A percentile compares a stretch with the other conserved stretches of the same genome.
Conservation (phyloP, 2,113 vertebrate species). For the Columba janthina region DNA sequence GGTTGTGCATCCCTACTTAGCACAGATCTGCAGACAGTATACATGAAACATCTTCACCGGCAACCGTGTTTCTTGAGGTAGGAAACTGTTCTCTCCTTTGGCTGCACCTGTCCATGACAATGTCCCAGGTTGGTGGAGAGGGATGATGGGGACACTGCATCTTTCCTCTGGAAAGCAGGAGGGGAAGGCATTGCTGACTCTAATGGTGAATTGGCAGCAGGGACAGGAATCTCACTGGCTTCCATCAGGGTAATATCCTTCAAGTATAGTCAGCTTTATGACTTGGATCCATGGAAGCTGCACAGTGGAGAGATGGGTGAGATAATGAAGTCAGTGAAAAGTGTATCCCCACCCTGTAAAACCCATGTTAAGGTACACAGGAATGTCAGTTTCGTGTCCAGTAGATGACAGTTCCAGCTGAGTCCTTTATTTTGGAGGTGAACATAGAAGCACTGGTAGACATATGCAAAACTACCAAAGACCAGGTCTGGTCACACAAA, state of each 20-base stretch:
- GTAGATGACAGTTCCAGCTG: neutral
- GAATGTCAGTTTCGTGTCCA: neutral
- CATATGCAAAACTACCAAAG: neutral
- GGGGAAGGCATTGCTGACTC: neutral
- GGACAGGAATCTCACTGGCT: neutral
- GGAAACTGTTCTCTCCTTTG: neutral
- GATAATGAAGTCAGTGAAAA: neutral
- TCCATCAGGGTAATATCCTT: neutral
- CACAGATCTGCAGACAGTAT: neutral
- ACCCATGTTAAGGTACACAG: neutral
- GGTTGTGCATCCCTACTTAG: neutral
- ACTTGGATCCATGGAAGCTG: neutral
- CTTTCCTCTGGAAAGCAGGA: neutral
- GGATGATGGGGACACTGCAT: neutral
- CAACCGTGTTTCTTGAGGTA: slow-evolving; percentile 7
- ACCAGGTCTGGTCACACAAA: neutral
- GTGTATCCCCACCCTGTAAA: neutral
- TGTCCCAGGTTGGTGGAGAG: neutral
- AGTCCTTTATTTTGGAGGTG: neutral
- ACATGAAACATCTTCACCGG: neutral
- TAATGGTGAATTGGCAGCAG: neutral
- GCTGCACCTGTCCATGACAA: neutral
- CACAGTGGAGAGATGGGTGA: neutral
- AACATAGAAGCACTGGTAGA: neutral
- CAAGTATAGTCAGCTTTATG: neutral